Base-by-base conservation (phyloP, 2,888 invertebrate species). In the Chaetoderma sp. region DNA sequence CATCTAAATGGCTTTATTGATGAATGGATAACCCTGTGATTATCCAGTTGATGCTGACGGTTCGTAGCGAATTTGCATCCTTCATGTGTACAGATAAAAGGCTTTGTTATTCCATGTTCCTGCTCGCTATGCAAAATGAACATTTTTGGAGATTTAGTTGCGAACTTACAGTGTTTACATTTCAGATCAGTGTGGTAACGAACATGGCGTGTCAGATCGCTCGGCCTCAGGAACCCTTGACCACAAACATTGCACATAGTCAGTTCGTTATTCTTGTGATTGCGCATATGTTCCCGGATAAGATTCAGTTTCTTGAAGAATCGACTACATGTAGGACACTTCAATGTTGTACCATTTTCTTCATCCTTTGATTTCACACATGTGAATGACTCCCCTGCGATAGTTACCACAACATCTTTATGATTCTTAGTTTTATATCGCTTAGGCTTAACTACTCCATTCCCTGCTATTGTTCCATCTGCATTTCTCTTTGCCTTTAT, bases 21-120 rank as follows among this genome's bases (percentile, higher is more conserved):
- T 16, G 71, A 71, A 63, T 79, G 79, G 39, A 78, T 77, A 10
- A 68, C 66, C 36, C 70, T 67, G 39, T 79, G 79, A 49, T 74
- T 71, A 25, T 72, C 70, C 13, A 78, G 65, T 28, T 71, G 68
- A 39, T 71, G 72, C 28, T 68, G 72, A 52, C 74, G 77, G 56
- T 64, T 61, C 4, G 77, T 61, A 21, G 60, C 60, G 54, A 72
- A 79, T 3, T 33, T 63, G 54, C 79, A 79, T 3, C 72, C 74
- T 2, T 71, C 65, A 45, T 65, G 60, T 4, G 67, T 61, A 50
- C 79, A 79, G 21, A 56, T 33, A 55, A 79, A 79, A 3, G 78
- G 75, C 18, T 71, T 73, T 13, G 49, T 56, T 10, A 70, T 71
- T n/a, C 64, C 36, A 45, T 79, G 79, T 4, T 56, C 63, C 10